Evolutionary conservation across 2,797 vertebrate genomes (phyloP), one percentile per base, ranked within the genome.

Genomic region (Diplodus puntazzo): DNA sequence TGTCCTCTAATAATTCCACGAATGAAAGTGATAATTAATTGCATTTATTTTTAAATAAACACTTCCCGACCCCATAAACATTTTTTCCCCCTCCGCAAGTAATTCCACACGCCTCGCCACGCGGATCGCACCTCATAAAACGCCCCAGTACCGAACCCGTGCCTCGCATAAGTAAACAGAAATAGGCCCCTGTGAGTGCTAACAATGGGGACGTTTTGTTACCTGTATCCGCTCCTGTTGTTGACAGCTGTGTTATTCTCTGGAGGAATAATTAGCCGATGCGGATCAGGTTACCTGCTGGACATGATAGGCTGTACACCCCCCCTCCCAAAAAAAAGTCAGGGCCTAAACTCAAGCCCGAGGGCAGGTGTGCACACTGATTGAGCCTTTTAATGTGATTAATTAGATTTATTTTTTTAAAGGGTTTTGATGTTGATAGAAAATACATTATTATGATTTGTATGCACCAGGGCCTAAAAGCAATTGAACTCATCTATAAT

Each of bases 101-200:
- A 82, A 80, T 81, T 67, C 79, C 73, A 75, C n/a, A 21, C 65
- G 52, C 62, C 10, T 85, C 69, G 59, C 30, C 30, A 34, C 30
- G 43, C 68, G 45, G 75, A 78, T 86, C 77, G 69, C 89, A 82
- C 79, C 77, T 90, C 79, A 50, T 85, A 80, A 86, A 88, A 73
- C 43, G 48, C 43, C 48, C 64, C 69, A 63, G 50, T 69, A 66
- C 52, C 62, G 58, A 75, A 57, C 55, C 71, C 84, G 88, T 80
- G 85, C 73, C 69, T 73, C 25, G 75, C 73, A 74, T 76, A 73
- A 71, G 64, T 72, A 76, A 68, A 55, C 74, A 85, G 85, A 86
- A 34, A 81, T 64, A 39, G 80, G 73, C 27, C 6, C 73, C 77
- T 76, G 64, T 1, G 25, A 80, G 76, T 82, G 85, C 71, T 14